These are phyloP conservation scores for Engystomops pustulosus DNA, from an alignment of 2,113 vertebrate genomes.

Conservation along the genomic window DNA sequence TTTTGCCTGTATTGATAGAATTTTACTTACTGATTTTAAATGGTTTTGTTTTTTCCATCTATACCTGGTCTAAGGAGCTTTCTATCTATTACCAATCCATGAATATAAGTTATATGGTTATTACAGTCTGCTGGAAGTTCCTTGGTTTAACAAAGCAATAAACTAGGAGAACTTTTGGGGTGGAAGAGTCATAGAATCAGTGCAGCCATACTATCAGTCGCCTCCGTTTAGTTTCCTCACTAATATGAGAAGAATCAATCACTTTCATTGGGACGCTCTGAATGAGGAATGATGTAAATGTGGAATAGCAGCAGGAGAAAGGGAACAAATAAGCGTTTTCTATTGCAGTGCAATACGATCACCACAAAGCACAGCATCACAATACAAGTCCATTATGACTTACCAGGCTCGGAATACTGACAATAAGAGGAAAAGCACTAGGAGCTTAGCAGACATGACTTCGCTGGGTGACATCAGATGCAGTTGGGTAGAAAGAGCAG, in stretches of 20 bases:
- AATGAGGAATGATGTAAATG: slow-evolving; percentile 19
- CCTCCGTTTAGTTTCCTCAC: slow-evolving; percentile 1
- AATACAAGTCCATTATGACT: slow-evolving; percentile 67
- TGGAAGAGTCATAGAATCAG: background rate
- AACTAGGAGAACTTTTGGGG: slow-evolving; percentile 8
- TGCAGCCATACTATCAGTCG: background rate
- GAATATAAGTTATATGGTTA: too few relatives aligned
- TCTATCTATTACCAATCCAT: background rate
- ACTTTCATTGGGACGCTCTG: background rate
- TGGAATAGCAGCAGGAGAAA: background rate
- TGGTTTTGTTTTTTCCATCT: too few relatives aligned
- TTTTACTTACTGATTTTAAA: too few relatives aligned
- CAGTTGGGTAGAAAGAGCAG: slow-evolving; percentile 62
- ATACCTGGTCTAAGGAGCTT: too few relatives aligned
- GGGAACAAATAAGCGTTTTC: background rate
- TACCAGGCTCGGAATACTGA: slow-evolving; percentile 84
- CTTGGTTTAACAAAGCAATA: slow-evolving; percentile 23
- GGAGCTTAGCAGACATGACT: slow-evolving; percentile 82
- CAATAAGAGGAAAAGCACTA: slow-evolving; percentile 79
- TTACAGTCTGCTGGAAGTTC: too few relatives aligned
- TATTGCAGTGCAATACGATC: background rate
- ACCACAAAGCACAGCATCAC: background rate
- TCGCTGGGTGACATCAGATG: slow-evolving; percentile 60
- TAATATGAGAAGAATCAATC: slow-evolving; percentile 49
- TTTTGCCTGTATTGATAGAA: background rate